Percentiles rank a stretch among this genome's conserved stretches.
These are phyloP conservation scores for Zelleria hepariella DNA, from an alignment of 2,888 invertebrate species.

Conservation along the genomic window DNA sequence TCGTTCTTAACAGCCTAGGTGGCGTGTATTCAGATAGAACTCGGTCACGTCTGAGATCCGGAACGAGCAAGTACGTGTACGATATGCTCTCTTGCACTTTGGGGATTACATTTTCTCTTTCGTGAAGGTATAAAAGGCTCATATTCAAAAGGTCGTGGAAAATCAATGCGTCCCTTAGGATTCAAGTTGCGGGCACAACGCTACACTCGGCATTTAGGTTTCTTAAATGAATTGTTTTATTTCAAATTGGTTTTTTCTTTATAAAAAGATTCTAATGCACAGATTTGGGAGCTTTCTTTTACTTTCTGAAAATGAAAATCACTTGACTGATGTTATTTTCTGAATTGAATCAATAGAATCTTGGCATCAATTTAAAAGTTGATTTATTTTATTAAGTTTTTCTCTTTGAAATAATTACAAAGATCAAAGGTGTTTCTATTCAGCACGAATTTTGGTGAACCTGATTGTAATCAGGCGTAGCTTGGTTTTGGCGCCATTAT, in stretches of 20 bases:
- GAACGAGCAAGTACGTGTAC: slow-evolving; percentile 5
- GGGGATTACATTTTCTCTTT: slow-evolving; percentile 20
- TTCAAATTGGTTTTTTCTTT: neutral
- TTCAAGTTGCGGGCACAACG: slow-evolving; percentile 14
- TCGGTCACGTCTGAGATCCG: neutral
- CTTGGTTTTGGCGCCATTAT: too few species aligned
- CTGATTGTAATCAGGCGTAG: too few species aligned
- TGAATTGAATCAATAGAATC: too few species aligned
- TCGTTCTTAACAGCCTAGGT: neutral
- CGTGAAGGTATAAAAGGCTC: slow-evolving; percentile 20
- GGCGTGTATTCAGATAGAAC: neutral
- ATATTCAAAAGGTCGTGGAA: slow-evolving; percentile 20
- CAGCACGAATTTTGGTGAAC: too few species aligned
- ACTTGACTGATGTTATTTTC: too few species aligned
- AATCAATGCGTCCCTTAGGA: slow-evolving; percentile 33
- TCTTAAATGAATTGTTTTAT: neutral
- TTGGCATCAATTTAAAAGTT: too few species aligned
- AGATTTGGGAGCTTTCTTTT: too few species aligned
- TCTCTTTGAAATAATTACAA: too few species aligned
- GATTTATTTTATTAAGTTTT: too few species aligned
- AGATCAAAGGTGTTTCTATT: too few species aligned
- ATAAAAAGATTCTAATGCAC: too few species aligned
- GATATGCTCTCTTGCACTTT: slow-evolving; percentile 8
- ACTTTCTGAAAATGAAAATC: too few species aligned
- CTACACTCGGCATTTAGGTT: neutral